These are phyloP conservation scores for Prionailurus bengalensis DNA, from an alignment of 2,113 vertebrate species.

Conservation along the genomic window DNA sequence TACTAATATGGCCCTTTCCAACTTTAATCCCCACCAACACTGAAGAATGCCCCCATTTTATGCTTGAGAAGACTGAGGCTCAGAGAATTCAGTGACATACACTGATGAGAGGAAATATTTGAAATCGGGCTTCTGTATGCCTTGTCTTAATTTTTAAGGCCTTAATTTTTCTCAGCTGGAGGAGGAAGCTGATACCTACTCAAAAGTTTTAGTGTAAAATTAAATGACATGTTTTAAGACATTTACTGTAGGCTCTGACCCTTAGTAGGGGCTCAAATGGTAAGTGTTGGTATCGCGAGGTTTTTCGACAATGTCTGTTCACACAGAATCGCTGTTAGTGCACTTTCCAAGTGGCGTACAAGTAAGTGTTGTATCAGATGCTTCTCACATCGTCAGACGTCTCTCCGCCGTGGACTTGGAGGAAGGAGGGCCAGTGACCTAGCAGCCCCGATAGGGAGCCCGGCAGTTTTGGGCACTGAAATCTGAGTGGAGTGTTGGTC, in stretches of 20 bases:
- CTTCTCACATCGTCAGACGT: background rate
- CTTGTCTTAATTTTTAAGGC: background rate
- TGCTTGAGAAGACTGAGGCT: background rate
- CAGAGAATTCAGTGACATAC: background rate
- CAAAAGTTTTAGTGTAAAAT: background rate
- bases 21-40: background rate
- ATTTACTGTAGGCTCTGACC: background rate
- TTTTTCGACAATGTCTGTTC: background rate
- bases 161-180: background rate
- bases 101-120: background rate
- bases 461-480: background rate
- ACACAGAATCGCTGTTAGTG: background rate
- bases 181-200: background rate
- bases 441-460: background rate
- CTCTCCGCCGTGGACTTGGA: background rate
- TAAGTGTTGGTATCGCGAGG: fast-evolving
- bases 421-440: background rate
- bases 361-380: fast-evolving
- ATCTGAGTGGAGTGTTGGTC: background rate
- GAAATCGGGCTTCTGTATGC: background rate
- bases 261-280: background rate
- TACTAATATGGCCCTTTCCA: background rate
- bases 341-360: background rate
- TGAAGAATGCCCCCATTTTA: background rate
- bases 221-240: background rate